These are phyloP conservation scores for Litocranius walleri DNA, from an alignment of 2,113 vertebrate genomes.

Conservation along the genomic window DNA sequence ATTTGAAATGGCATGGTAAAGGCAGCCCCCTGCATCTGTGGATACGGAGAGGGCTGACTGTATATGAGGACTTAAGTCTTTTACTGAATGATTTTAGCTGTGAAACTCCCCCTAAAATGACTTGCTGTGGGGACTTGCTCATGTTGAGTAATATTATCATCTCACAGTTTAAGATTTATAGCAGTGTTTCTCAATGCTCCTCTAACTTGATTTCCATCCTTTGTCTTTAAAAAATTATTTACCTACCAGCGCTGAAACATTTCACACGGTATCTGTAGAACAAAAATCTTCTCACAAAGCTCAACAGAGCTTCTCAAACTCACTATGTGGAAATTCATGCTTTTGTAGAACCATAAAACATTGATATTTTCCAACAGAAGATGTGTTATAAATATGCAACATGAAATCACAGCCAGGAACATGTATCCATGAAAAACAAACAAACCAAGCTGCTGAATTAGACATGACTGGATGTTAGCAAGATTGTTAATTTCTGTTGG, in stretches of 20 bases:
- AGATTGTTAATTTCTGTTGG: slow-evolving; percentile 2
- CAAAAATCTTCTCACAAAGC: neutral
- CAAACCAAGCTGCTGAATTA: slow-evolving; percentile 35
- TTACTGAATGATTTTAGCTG: too few species aligned
- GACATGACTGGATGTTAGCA: slow-evolving; percentile 17
- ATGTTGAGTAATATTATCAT: neutral
- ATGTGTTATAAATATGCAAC: slow-evolving; percentile 45
- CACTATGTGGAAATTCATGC: neutral
- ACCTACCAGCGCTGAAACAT: neutral
- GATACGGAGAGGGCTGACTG: too few species aligned
- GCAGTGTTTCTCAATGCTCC: neutral
- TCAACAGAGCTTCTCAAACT: neutral
- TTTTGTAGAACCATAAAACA: slow-evolving; percentile 16
- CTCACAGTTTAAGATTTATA: neutral
- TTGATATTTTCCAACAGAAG: slow-evolving; percentile 22
- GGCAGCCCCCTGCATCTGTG: too few species aligned
- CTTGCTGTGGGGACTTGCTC: neutral
- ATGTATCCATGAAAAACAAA: slow-evolving; percentile 36
- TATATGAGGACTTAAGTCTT: too few species aligned
- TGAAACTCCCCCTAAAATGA: neutral
- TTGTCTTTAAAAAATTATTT: neutral
- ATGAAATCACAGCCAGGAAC: slow-evolving; percentile 41
- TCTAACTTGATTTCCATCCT: neutral
- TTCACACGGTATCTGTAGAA: neutral
- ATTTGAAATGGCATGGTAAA: too few species aligned